These are phyloP conservation scores for Desoria tigrina DNA, from an alignment of 2,888 invertebrate genomes.

Conservation along the genomic window DNA sequence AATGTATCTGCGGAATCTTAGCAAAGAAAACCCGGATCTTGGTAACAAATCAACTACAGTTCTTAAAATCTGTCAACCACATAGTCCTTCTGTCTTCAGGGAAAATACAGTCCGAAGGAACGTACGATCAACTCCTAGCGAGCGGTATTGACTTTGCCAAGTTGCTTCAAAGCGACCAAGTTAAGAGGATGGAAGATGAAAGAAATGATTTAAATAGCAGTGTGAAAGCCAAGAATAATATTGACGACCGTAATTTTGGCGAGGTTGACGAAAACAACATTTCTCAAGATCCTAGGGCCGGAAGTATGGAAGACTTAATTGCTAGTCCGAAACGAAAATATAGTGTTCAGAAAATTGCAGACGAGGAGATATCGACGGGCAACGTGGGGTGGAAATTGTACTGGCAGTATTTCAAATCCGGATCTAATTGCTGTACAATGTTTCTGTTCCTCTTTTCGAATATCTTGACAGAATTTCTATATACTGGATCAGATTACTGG, in stretches of 20 bases:
- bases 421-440: conserved; percentile 66
- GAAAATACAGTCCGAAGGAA: conserved; percentile 61
- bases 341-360: conserved; percentile 9
- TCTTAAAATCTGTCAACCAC: conserved; percentile 68
- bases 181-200: no score
- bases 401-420: conserved; percentile 62
- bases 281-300: no score
- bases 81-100: conserved; percentile 68
- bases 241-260: no score
- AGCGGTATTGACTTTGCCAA: conserved; percentile 77
- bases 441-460: no score
- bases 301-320: no score
- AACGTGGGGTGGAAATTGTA: conserved; percentile 34
- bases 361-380: conserved; percentile 39
- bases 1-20: conserved; percentile 57
- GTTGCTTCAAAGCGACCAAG: conserved; percentile 61
- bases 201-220: no score
- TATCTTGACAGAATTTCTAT: no score
- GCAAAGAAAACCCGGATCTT: conserved; percentile 58
- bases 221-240: no score
- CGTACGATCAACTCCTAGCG: conserved; percentile 70
- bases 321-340: no score
- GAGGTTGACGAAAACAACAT: no score
- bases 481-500: no score
- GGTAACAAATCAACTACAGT: conserved; percentile 81